Evolutionary conservation across 2,797 vertebrate species (phyloP).

Genomic region (Sebastiscus tertius): DNA sequence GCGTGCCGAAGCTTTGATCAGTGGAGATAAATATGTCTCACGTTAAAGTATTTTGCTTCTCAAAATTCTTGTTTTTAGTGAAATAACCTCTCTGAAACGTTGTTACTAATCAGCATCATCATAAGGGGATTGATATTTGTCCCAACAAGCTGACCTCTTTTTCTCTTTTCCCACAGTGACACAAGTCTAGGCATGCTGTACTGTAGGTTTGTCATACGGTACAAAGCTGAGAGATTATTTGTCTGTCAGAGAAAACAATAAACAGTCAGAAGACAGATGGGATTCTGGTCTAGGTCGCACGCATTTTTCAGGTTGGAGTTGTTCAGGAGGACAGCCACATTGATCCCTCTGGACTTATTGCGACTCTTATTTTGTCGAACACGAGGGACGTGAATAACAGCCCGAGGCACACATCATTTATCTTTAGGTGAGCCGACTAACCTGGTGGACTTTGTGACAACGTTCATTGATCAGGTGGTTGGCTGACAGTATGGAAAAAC

Average conservation of each 20-base stretch:
- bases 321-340: constrained; percentile 30
- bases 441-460: neutral
- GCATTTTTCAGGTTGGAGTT: constrained; percentile 52
- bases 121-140: neutral
- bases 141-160: neutral
- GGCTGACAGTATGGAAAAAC: neutral
- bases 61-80: neutral
- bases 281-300: constrained; percentile 6
- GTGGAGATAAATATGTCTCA: neutral
- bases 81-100: neutral
- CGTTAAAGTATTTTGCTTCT: neutral
- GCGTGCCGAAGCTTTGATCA: constrained; percentile 3
- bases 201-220: constrained; percentile 3
- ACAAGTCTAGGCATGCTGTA: neutral
- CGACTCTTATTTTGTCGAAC: constrained; percentile 36
- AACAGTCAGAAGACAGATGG: constrained; percentile 57
- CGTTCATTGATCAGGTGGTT: neutral
- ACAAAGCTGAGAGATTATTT: constrained; percentile 40
- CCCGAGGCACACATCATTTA: neutral
- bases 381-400: constrained; percentile 29
- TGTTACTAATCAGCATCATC: neutral
- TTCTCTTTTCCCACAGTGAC: neutral
- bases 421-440: neutral
- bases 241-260: constrained; percentile 51
- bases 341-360: constrained; percentile 32